Conservation (phyloP, 2,888 invertebrate genomes). For the Ypsolopha scabrella region DNA sequence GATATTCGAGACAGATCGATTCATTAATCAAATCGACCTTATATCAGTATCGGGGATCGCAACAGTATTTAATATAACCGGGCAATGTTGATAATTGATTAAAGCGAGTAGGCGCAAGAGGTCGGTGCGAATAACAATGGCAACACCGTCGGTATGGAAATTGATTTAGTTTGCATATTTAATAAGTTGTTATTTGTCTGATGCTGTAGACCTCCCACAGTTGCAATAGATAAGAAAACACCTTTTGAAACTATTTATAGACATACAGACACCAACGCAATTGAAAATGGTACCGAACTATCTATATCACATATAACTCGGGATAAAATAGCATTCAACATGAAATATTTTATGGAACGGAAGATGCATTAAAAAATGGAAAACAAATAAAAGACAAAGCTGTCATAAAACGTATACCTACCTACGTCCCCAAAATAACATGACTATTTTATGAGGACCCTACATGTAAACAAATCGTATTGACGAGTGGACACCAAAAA, state of each 20-base stretch:
- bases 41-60: slow-evolving; percentile 55
- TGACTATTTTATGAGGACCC: no score
- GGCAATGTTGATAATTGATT: slow-evolving; percentile 51
- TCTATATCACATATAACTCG: no score
- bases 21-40: slow-evolving; percentile 58
- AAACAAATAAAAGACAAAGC: no score
- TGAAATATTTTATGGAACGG: no score
- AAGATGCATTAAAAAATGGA: no score
- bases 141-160: slow-evolving; percentile 47
- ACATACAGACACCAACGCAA: no score
- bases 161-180: slow-evolving; percentile 21
- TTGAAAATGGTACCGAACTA: no score
- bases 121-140: slow-evolving; percentile 52
- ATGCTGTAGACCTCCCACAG: slow-evolving; percentile 6
- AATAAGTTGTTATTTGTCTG: slow-evolving; percentile 7
- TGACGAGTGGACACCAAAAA: not conserved
- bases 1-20: slow-evolving; percentile 50
- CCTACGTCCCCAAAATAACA: no score
- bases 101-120: slow-evolving; percentile 52
- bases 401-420: no score
- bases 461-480: no score
- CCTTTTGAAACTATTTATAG: no score
- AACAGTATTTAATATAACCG: slow-evolving; percentile 61
- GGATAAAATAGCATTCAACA: no score
- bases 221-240: not conserved